phyloP scores from a whole-genome alignment of 2,888 invertebrate species.

The Epinotia nisella region DNA sequence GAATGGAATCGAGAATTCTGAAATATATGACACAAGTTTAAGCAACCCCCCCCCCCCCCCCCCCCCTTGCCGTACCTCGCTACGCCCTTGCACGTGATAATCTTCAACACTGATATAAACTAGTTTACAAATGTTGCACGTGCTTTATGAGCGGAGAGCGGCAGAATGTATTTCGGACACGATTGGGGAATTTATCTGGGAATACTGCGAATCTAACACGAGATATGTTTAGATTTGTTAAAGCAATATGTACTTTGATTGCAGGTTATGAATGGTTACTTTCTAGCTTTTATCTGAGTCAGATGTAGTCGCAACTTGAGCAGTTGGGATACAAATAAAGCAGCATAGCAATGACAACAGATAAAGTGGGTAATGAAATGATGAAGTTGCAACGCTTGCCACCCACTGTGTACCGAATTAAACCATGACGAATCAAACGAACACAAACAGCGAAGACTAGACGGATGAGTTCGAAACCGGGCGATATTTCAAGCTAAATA shows the following conservation, averaged over 20 bases:
- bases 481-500: slow-evolving; percentile 37
- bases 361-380: slow-evolving; percentile 57
- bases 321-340: slow-evolving; percentile 41
- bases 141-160: slow-evolving; percentile 12
- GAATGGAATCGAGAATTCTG: slow-evolving; percentile 49
- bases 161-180: neutral
- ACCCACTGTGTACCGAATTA: slow-evolving; percentile 70
- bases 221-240: neutral
- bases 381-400: slow-evolving; percentile 58
- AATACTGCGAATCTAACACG: neutral
- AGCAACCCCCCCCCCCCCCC: too few relatives aligned
- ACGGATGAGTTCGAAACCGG: slow-evolving; percentile 35
- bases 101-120: slow-evolving; percentile 49
- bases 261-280: neutral
- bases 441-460: slow-evolving; percentile 44
- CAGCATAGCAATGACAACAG: slow-evolving; percentile 47
- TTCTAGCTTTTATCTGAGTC: neutral
- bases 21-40: slow-evolving; percentile 46
- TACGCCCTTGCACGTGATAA: too few relatives aligned
- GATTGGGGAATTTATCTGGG: neutral
- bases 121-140: slow-evolving; percentile 43
- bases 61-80: too few relatives aligned
- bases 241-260: neutral
- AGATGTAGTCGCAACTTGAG: slow-evolving; percentile 18
- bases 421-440: slow-evolving; percentile 61